Conservation (phyloP, 2,113 vertebrate genomes). For the Micronisus gabar region DNA sequence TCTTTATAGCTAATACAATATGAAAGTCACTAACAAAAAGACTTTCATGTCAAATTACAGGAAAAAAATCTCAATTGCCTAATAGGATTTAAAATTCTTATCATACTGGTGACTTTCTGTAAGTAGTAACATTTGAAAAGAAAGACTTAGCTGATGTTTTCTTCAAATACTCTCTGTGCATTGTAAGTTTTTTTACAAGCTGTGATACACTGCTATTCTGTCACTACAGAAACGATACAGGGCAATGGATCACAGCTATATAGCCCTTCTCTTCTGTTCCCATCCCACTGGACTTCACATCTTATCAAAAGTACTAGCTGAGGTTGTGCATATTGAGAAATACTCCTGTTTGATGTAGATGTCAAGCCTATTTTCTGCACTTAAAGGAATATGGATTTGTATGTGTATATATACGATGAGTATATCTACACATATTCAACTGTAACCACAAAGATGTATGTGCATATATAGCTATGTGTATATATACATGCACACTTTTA, state of each 20-base stretch:
- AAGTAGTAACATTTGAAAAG: conserved; percentile 41
- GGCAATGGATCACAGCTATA: neutral
- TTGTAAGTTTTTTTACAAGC: neutral
- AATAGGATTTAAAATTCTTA: conserved; percentile 62
- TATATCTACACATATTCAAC: neutral
- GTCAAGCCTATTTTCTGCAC: neutral
- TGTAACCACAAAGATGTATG: neutral
- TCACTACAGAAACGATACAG: neutral
- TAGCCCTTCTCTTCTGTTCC: neutral
- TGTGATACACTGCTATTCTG: neutral
- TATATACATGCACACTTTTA: neutral
- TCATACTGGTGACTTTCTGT: conserved; percentile 44
- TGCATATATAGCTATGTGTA: neutral
- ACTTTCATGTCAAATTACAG: conserved; percentile 58
- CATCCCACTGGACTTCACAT: neutral
- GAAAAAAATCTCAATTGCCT: conserved; percentile 33
- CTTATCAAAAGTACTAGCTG: neutral
- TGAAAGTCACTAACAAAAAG: conserved; percentile 62
- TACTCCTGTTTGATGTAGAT: neutral
- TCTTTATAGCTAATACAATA: conserved; percentile 43
- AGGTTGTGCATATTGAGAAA: neutral
- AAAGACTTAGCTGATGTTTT: conserved; percentile 16
- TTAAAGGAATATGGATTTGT: neutral
- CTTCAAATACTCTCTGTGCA: neutral
- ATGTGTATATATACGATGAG: neutral